Conservation (phyloP, 92 coral and sea anemone species). For the Actinostola sp. region DNA sequence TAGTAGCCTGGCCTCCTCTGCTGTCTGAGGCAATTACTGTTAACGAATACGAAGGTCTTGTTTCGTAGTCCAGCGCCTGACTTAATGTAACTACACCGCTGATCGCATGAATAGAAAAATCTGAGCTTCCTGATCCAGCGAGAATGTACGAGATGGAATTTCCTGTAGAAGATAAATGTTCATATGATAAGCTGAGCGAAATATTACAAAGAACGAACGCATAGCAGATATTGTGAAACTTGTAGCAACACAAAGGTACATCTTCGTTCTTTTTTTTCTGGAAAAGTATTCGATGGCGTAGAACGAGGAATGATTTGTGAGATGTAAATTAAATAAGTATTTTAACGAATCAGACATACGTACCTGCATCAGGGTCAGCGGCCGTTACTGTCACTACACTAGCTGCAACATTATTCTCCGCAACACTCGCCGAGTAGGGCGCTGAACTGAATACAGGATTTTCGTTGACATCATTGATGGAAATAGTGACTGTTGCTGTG, state of each 20-base stretch:
- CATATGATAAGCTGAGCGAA: not conserved
- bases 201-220: too few relatives aligned
- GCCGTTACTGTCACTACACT: slow-evolving; percentile 66
- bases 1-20: slow-evolving; percentile 57
- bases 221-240: not conserved
- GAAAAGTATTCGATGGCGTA: too few relatives aligned
- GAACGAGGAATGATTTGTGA: too few relatives aligned
- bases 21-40: slow-evolving; percentile 70
- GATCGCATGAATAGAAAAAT: slow-evolving; percentile 61
- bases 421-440: slow-evolving; percentile 56
- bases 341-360: not conserved
- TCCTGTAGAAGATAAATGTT: slow-evolving; percentile 18
- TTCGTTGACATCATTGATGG: slow-evolving; percentile 47
- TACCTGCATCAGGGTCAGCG: slow-evolving; percentile 62
- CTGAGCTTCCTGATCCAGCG: slow-evolving; percentile 60
- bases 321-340: too few relatives aligned
- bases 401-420: slow-evolving; percentile 56
- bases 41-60: slow-evolving; percentile 53
- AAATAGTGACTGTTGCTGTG: slow-evolving; percentile 39
- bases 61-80: slow-evolving; percentile 69
- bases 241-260: not conserved
- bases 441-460: slow-evolving; percentile 52
- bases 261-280: too few relatives aligned
- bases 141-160: slow-evolving; percentile 51
- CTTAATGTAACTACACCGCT: slow-evolving; percentile 62